Conservation (phyloP, 1,140 invertebrate genomes). For the Wiebesia pumilae region DNA sequence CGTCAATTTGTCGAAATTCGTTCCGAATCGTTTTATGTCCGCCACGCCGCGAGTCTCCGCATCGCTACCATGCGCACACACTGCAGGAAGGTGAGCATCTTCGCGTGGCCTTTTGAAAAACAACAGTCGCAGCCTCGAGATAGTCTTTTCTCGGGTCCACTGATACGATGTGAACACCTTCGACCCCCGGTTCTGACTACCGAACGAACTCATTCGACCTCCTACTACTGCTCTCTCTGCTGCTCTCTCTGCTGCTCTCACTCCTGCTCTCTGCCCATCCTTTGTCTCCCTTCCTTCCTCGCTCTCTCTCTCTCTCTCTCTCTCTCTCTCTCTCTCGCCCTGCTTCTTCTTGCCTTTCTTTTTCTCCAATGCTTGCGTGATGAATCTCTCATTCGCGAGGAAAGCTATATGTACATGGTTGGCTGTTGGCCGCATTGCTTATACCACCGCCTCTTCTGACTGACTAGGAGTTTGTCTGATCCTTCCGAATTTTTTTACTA, state of each 20-base stretch:
- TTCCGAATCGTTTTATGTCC: slow-evolving; percentile 75
- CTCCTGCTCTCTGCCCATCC: background rate
- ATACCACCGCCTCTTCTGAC: background rate
- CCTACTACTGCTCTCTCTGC: slow-evolving; percentile 1
- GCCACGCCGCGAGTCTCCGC: slow-evolving; percentile 57
- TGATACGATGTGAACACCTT: slow-evolving; percentile 35
- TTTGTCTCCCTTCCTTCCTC: slow-evolving; percentile 1
- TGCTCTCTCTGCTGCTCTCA: slow-evolving; percentile 15
- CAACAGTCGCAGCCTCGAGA: background rate
- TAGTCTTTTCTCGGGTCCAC: background rate
- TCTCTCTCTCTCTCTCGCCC: slow-evolving; percentile 16
- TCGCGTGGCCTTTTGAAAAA: slow-evolving; percentile 23
- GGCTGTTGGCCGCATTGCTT: background rate
- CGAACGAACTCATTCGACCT: slow-evolving; percentile 54
- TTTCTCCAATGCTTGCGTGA: slow-evolving; percentile 44
- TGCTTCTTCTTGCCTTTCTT: slow-evolving; percentile 22
- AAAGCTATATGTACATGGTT: slow-evolving; percentile 5
- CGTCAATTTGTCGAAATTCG: slow-evolving; percentile 76
- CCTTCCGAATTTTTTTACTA: slow-evolving; percentile 52
- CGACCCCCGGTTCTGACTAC: slow-evolving; percentile 42
- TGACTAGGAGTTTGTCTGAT: background rate
- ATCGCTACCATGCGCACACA: slow-evolving; percentile 71
- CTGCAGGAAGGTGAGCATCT: slow-evolving; percentile 29
- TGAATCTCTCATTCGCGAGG: slow-evolving; percentile 42
- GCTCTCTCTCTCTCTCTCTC: background rate